Base-by-base conservation (phyloP, 2,113 vertebrate species). In the Silurus glanis region DNA sequence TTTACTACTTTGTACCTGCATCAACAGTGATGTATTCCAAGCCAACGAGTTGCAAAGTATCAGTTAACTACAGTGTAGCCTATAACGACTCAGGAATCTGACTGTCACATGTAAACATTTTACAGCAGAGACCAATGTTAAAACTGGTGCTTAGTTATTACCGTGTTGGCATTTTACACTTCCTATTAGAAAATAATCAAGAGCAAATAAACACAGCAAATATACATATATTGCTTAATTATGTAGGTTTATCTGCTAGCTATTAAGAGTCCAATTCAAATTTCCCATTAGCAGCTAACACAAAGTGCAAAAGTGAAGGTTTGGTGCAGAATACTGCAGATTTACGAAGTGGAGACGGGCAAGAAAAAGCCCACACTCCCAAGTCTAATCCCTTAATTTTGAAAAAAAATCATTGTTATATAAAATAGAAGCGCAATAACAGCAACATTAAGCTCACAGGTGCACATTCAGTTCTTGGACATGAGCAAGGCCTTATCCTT, bases 371-470 rank as follows among this genome's bases (percentile, higher is more conserved):
- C 16, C 28, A 0, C 1, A 14, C 28, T 13, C 5, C 25, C 28
- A 45, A 17, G 7, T 17, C 37, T 25, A 25, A 59, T 19, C 66
- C 66, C 8, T 0, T 47, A 47, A 21, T 72, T 72, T 72, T 72
- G 37, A 66, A 10, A 5, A 66, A n/a, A 1, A 53, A 19, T 28
- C 1, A 23, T 2, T 61, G 61, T 19, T 61, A 21, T 45, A 61
- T 80, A 3, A 62, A 81, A 23, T 5, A 17, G 8, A 82, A 82
- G 9, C 64, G 14, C 45, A 81, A 47, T 45, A n/a, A 13, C 64
- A 71, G 23, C 81, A 83, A 16, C n/a, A 67, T 71, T 21, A 21
- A 80, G 59, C 21, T 83, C 49, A 83, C 71, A 83, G 56, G 21
- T 82, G 19, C 56, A 71, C 9, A 55, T 58, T 71, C 78, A 17